These are phyloP conservation scores for Rosalia funebris DNA, from an alignment of 2,888 invertebrate genomes.

Conservation along the genomic window DNA sequence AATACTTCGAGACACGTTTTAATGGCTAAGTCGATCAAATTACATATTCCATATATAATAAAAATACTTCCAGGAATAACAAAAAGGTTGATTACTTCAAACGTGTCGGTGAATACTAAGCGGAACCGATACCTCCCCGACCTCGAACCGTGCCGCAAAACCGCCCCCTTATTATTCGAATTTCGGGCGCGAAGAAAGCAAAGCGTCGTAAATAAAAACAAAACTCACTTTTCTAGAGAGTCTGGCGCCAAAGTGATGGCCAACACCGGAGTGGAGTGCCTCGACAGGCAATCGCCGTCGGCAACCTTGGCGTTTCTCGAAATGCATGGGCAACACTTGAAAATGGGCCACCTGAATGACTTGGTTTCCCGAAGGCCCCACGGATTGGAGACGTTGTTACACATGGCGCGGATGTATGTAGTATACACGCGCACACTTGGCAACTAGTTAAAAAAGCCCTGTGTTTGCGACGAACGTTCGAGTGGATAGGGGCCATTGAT, in stretches of 20 bases:
- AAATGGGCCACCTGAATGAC: conserved; percentile 26
- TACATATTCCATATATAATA: background rate
- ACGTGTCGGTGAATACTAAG: background rate
- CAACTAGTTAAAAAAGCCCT: conserved; percentile 6
- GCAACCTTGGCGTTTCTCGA: conserved; percentile 43
- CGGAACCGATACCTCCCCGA: background rate
- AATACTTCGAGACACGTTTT: too few species aligned
- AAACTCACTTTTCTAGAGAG: conserved; percentile 36
- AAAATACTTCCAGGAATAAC: conserved; percentile 10
- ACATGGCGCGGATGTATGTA: conserved; percentile 31
- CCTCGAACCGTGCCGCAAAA: conserved; percentile 11
- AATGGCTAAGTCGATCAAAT: too few species aligned
- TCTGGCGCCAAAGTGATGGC: conserved; percentile 54
- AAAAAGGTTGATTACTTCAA: conserved; percentile 1
- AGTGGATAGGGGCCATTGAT: conserved; percentile 49
- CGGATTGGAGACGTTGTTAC: conserved; percentile 44
- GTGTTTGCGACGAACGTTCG: background rate
- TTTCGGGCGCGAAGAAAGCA: too few species aligned
- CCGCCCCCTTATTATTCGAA: background rate
- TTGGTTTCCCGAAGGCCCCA: conserved; percentile 50
- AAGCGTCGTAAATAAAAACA: conserved; percentile 6
- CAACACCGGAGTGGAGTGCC: conserved; percentile 53
- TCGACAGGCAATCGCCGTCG: conserved; percentile 34
- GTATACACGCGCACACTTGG: background rate
- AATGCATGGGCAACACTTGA: conserved; percentile 47